Conservation (phyloP, 2,888 invertebrate species). For the Polyommatus iphigenia region DNA sequence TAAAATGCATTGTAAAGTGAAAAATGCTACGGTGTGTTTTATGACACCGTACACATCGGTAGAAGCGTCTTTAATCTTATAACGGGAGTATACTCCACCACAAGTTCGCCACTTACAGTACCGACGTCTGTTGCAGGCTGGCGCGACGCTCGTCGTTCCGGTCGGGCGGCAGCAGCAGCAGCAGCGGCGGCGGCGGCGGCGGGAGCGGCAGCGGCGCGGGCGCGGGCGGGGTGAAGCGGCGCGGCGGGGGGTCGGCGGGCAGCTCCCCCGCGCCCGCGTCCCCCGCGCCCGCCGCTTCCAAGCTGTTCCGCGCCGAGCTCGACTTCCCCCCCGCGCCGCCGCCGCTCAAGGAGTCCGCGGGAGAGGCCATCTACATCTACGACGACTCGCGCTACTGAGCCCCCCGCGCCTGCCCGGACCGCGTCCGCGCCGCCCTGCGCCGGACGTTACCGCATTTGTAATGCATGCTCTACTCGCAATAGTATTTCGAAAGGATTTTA, state of each 20-base stretch:
- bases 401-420: slow-evolving; percentile 21
- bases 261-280: slow-evolving; percentile 71
- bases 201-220: slow-evolving; percentile 49
- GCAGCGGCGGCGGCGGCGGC: slow-evolving; percentile 59
- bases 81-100: too few relatives aligned
- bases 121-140: slow-evolving; percentile 63
- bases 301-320: slow-evolving; percentile 71
- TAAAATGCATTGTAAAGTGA: too few relatives aligned
- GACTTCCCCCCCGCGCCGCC: slow-evolving; percentile 70
- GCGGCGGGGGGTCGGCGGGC: slow-evolving; percentile 68
- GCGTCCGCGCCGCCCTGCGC: background rate
- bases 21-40: too few relatives aligned
- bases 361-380: slow-evolving; percentile 82
- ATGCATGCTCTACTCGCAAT: slow-evolving; percentile 29
- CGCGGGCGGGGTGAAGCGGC: slow-evolving; percentile 64
- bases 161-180: slow-evolving; percentile 58
- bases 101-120: background rate
- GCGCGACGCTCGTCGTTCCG: slow-evolving; percentile 86
- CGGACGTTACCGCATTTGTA: slow-evolving; percentile 32
- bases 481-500: slow-evolving; percentile 36
- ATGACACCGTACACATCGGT: too few relatives aligned
- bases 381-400: slow-evolving; percentile 72
- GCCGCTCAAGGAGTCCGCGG: slow-evolving; percentile 83
- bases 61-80: too few relatives aligned
- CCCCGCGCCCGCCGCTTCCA: slow-evolving; percentile 74